Conservation (phyloP, 2,797 vertebrate genomes). For the Muraenolepis orangiensis region DNA sequence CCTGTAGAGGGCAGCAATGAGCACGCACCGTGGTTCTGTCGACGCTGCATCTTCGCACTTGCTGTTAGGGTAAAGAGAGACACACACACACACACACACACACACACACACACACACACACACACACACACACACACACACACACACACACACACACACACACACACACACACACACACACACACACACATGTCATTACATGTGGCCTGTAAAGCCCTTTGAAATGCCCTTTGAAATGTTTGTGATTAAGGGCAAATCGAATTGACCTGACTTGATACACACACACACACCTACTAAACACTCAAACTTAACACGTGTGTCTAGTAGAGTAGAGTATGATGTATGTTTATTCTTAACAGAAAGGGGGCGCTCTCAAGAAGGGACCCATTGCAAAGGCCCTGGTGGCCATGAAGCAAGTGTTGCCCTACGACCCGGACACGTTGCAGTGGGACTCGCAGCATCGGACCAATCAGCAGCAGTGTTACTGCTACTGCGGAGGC, state of each 20-base stretch:
- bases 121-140: background rate
- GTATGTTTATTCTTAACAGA: constrained; percentile 70
- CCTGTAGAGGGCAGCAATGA: constrained; percentile 71
- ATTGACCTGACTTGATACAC: background rate
- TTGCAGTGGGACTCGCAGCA: constrained; percentile 94
- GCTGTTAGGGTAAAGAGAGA: constrained; percentile 84
- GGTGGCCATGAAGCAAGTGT: constrained; percentile 89
- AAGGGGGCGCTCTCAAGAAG: constrained; percentile 93
- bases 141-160: background rate
- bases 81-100: background rate
- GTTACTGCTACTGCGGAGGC: constrained; percentile 95
- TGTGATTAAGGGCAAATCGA: background rate
- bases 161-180: background rate
- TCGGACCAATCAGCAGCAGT: constrained; percentile 95
- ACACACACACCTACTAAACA: background rate
- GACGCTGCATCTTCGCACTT: constrained; percentile 92
- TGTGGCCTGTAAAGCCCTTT: background rate
- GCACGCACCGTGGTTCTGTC: constrained; percentile 86
- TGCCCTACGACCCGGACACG: constrained; percentile 83
- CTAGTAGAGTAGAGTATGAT: too few relatives aligned
- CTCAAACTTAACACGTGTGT: background rate
- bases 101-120: background rate
- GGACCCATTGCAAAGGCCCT: constrained; percentile 86
- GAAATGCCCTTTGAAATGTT: background rate
- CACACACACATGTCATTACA: background rate